These are phyloP conservation scores for Sula dactylatra DNA, from an alignment of 2,113 vertebrate species.

Conservation along the genomic window DNA sequence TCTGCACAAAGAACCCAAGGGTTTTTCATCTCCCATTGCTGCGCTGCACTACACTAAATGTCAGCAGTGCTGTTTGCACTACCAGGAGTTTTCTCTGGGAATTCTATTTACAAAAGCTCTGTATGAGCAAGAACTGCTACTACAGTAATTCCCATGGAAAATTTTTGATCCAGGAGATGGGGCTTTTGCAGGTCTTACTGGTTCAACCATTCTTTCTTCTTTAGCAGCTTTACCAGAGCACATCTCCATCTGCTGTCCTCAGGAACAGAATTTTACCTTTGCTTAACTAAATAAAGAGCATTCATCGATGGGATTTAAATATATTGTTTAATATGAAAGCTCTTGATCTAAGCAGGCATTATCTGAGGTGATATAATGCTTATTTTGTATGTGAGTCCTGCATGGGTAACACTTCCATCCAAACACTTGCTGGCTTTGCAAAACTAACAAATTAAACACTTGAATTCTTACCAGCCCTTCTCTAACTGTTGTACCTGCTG, in stretches of 20 bases:
- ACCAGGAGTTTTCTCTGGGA: neutral
- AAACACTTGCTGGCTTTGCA: slow-evolving; percentile 65
- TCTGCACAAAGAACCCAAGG: neutral
- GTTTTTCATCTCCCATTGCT: slow-evolving; percentile 7
- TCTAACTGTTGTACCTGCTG: slow-evolving; percentile 36
- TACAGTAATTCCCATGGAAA: neutral
- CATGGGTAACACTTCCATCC: slow-evolving; percentile 34
- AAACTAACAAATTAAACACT: neutral
- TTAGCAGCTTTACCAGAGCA: neutral
- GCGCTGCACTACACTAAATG: neutral
- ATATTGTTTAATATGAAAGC: slow-evolving; percentile 22
- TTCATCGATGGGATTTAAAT: slow-evolving; percentile 63
- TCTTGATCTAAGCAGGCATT: slow-evolving; percentile 73
- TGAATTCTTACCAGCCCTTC: slow-evolving; percentile 72
- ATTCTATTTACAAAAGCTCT: neutral
- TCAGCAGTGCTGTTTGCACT: neutral
- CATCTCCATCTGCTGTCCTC: neutral
- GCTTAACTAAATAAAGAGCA: slow-evolving; percentile 66
- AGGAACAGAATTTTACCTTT: neutral
- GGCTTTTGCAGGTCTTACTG: neutral
- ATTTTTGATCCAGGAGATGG: neutral
- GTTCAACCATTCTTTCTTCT: slow-evolving; percentile 8
- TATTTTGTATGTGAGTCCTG: slow-evolving; percentile 69
- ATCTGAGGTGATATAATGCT: slow-evolving; percentile 73
- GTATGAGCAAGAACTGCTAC: slow-evolving; percentile 32